Conservation (phyloP, 1,140 invertebrate genomes). For the Platyura marginata region DNA sequence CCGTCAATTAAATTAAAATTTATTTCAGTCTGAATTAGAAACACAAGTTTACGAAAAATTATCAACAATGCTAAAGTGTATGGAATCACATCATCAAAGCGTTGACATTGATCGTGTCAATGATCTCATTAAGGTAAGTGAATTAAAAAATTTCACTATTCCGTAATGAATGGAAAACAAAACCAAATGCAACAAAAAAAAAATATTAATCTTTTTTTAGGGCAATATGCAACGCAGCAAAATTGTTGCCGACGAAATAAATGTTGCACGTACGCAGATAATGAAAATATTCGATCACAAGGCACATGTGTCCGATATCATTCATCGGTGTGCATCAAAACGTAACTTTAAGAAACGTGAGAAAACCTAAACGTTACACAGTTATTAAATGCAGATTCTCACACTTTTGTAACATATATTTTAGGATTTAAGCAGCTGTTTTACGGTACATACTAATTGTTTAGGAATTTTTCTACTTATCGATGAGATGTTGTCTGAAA, state of each 20-base stretch:
- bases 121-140: constrained; percentile 53
- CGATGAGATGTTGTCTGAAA: no score
- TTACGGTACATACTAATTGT: no score
- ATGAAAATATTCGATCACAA: constrained; percentile 85
- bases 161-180: not conserved
- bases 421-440: not conserved
- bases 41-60: constrained; percentile 41
- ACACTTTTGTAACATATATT: not conserved
- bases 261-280: constrained; percentile 69
- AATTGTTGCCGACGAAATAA: constrained; percentile 79
- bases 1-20: not conserved
- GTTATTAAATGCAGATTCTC: no score
- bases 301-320: constrained; percentile 67
- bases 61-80: constrained; percentile 32
- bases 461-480: no score
- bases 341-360: constrained; percentile 76
- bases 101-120: constrained; percentile 51
- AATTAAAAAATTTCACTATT: not conserved
- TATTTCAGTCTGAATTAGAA: constrained; percentile 32
- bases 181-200: not conserved
- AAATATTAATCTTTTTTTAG: constrained; percentile 24
- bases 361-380: constrained; percentile 29
- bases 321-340: constrained; percentile 77
- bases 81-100: constrained; percentile 43
- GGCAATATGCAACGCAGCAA: constrained; percentile 89